Evolutionary conservation across 2,113 vertebrate species (phyloP).

Genomic region (Microtus pennsylvanicus): DNA sequence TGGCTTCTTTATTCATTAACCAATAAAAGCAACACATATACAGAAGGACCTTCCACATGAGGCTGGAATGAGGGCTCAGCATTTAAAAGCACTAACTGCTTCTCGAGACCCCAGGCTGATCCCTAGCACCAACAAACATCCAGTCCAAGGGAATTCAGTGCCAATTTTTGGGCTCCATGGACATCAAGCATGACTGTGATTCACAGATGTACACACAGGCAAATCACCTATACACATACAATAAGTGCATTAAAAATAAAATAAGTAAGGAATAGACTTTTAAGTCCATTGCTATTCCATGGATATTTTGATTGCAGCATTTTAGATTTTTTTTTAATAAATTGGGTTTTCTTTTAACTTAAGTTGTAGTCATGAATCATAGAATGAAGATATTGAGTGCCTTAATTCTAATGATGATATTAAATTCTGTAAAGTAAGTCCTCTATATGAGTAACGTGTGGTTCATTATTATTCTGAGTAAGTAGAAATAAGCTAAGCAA

Average conservation of each 20-base stretch:
- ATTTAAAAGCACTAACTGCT: not conserved
- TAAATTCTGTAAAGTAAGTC: not conserved
- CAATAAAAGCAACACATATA: too few species aligned
- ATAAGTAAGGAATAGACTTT: not conserved
- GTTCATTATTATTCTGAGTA: not conserved
- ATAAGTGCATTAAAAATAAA: not conserved
- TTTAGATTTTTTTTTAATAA: conserved; percentile 20
- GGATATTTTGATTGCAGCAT: not conserved
- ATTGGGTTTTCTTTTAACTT: conserved; percentile 52
- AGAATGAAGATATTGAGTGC: not conserved
- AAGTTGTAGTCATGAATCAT: not conserved
- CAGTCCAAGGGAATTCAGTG: not conserved
- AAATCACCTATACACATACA: not conserved
- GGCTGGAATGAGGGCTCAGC: not conserved
- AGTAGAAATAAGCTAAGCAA: conserved; percentile 30
- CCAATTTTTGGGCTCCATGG: not conserved
- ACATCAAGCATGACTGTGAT: not conserved
- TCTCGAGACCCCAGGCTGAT: not conserved
- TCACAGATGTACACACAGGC: not conserved
- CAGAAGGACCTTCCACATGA: too few species aligned
- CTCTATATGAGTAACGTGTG: not conserved
- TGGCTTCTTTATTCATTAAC: too few species aligned
- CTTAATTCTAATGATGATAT: conserved; percentile 23
- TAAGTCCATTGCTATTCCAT: conserved; percentile 17
- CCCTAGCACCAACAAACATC: not conserved